A percentile compares a stretch with the other conserved stretches of the same genome.
Evolutionary conservation across 2,888 invertebrate genomes (phyloP).

Genomic region (Macrophya annulata): DNA sequence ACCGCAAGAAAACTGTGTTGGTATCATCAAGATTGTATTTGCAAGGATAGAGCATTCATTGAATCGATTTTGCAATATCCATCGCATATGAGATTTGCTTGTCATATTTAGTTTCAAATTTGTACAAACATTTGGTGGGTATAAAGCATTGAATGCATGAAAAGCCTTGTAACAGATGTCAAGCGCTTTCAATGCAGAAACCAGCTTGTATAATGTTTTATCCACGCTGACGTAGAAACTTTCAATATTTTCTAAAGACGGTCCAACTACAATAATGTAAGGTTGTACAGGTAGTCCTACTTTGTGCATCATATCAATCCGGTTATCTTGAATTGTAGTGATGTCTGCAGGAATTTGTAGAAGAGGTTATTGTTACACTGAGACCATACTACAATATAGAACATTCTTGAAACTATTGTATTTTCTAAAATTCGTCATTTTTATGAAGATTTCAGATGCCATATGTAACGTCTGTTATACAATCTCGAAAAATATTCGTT

Average conservation of each 20-base stretch:
- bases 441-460: not conserved
- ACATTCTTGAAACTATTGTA: not conserved
- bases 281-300: conserved; percentile 17
- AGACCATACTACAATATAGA: not conserved
- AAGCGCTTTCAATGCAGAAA: not conserved
- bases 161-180: not conserved
- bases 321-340: not conserved
- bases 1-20: not conserved
- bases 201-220: not conserved
- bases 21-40: not conserved
- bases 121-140: not conserved
- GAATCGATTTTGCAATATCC: not conserved
- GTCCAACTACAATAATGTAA: conserved; percentile 29
- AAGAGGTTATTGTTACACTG: not conserved
- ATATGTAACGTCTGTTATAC: not conserved
- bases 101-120: not conserved
- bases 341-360: conserved; percentile 31
- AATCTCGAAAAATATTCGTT: not conserved
- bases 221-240: conserved; percentile 7
- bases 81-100: conserved; percentile 12
- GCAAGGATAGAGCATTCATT: not conserved
- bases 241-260: not conserved
- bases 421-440: not conserved
- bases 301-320: not conserved
- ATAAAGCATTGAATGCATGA: not conserved